Conservation (phyloP, 2,113 vertebrate species). For the Notothenia coriiceps region DNA sequence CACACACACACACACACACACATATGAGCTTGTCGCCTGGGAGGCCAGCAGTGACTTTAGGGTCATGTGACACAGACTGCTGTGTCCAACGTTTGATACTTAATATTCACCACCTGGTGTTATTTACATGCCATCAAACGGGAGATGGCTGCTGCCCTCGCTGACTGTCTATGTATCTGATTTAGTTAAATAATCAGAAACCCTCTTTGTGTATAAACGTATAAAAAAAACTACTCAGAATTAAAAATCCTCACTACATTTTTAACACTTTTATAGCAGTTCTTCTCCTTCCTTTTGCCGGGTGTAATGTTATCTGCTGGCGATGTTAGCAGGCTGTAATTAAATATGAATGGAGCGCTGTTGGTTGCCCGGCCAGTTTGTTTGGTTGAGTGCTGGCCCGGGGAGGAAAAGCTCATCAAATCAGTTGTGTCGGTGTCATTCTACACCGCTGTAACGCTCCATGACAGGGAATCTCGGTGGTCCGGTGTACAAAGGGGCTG, state of each 20-base stretch:
- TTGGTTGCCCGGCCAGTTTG: constrained; percentile 82
- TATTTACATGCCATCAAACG: constrained; percentile 81
- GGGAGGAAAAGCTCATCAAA: constrained; percentile 80
- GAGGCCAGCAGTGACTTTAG: constrained; percentile 72
- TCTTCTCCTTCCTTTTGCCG: constrained; percentile 46
- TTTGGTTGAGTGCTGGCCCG: constrained; percentile 76
- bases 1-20: constrained; percentile 31
- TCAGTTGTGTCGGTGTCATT: constrained; percentile 80
- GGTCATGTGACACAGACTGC: constrained; percentile 74
- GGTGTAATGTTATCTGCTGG: constrained; percentile 78
- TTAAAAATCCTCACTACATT: not conserved
- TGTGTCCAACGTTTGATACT: constrained; percentile 77
- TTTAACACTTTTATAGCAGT: constrained; percentile 33
- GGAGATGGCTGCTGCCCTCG: constrained; percentile 51
- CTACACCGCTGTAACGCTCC: constrained; percentile 81
- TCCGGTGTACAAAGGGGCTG: constrained; percentile 85
- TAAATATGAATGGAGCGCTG: constrained; percentile 86
- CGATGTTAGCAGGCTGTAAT: constrained; percentile 81
- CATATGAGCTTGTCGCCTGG: constrained; percentile 52
- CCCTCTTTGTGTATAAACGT: constrained; percentile 2
- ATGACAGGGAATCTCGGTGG: constrained; percentile 87
- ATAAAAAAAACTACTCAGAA: not conserved
- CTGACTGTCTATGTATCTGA: constrained; percentile 36
- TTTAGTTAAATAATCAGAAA: constrained; percentile 39
- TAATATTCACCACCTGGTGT: constrained; percentile 84